Base-by-base conservation (phyloP, 2,797 vertebrate species). In the Spatula versicolor region DNA sequence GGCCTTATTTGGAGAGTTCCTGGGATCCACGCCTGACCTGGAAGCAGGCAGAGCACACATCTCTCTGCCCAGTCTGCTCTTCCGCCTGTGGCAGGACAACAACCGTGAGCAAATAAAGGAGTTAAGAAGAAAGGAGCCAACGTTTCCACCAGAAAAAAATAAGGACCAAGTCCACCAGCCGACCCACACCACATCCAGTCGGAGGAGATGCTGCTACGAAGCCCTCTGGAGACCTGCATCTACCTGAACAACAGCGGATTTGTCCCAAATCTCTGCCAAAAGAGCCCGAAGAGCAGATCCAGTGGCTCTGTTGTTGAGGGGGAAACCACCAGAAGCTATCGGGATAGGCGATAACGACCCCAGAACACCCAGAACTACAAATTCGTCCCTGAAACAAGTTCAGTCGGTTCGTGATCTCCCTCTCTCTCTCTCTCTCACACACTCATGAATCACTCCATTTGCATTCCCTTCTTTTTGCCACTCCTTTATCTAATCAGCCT, bases 401-500 rank as follows among this genome's bases (percentile, higher is more conserved):
- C 66, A 69, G 88, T 72, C 13, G 30, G 68, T 81, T 50, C 30
- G 58, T 19, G 67, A 86, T 55, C 52, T 60, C 62, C 31, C 66
- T 46, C 45, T 45, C 45, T 22, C 48, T 46, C 45, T 50, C 25
- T 52, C 50, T 9, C 50, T 15, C 50, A 52, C 25, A 31, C 9
- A 43, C 15, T 33, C 59, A 31, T 96, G 90, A 95, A 95, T 96
- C 95, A 94, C 55, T 63, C 52, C 76, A 88, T 92, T 91, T 95
- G 95, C 89, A 91, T 89, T 68, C 69, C 79, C 86, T 77, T 67
- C 64, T 72, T 92, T 90, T 92, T 84, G 95, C 84, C 92, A 89
- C 96, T 97, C 95, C 94, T 96, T 96, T 94, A 95, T 80, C 95
- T 94, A 84, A 95, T 84, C 89, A 64, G 28, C 63, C 31, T 77